phyloP scores from a whole-genome alignment of 2,113 vertebrate species.

The Zosterops hypoxanthus region DNA sequence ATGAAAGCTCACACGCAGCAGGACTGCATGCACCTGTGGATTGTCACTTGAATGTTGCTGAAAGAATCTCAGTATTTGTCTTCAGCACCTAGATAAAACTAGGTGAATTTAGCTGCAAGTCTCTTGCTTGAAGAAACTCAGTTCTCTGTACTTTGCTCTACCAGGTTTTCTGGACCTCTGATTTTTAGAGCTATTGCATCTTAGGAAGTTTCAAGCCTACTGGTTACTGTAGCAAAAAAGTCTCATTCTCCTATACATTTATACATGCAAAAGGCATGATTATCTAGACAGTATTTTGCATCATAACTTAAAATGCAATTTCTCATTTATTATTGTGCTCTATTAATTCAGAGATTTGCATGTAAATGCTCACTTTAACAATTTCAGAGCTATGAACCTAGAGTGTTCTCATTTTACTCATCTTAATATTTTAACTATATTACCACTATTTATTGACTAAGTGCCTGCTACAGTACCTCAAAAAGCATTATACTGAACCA shows the following conservation, averaged over 20 bases:
- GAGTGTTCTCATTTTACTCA: not conserved
- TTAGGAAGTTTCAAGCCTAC: not conserved
- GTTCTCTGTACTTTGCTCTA: not conserved
- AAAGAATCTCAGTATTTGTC: not conserved
- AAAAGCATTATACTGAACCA: not conserved
- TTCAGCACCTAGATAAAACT: not conserved
- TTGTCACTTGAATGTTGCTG: not conserved
- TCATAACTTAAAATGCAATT: not conserved
- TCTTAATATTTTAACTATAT: not conserved
- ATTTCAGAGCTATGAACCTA: not conserved
- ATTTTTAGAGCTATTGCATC: not conserved
- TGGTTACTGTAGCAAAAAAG: not conserved
- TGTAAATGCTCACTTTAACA: not conserved
- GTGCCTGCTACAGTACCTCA: not conserved
- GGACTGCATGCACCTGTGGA: not conserved
- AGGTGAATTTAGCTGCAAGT: not conserved
- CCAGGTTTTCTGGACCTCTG: not conserved
- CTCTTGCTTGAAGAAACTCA: not conserved
- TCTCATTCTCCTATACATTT: not conserved
- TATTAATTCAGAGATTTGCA: not conserved
- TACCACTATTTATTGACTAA: not conserved
- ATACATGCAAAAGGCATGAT: not conserved
- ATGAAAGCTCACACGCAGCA: not conserved
- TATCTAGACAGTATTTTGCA: not conserved
- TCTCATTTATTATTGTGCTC: not conserved